Percentiles rank a stretch among this genome's conserved stretches.
phyloP scores from a whole-genome alignment of 1,140 invertebrate species.

The Globodera ellingtonae region DNA sequence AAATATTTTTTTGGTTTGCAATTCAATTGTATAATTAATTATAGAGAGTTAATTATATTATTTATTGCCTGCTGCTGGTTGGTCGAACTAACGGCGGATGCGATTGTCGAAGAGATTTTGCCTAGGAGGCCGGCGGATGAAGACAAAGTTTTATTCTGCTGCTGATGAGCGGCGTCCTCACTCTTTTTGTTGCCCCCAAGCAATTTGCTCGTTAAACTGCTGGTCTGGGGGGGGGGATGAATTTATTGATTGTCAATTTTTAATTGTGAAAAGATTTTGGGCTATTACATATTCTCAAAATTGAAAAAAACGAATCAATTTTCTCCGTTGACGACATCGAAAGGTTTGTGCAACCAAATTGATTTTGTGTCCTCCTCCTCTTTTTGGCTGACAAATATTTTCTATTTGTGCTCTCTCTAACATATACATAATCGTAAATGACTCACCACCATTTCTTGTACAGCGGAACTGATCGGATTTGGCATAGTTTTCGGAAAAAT shows the following conservation, averaged over 20 bases:
- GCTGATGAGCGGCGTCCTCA: neutral
- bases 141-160: neutral
- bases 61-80: neutral
- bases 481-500: neutral
- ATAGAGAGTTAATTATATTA: no score
- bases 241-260: neutral
- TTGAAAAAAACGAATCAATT: neutral
- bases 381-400: neutral
- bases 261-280: neutral
- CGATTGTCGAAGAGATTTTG: conserved; percentile 14
- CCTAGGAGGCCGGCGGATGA: neutral
- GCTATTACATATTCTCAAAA: neutral
- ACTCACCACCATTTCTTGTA: conserved; percentile 3
- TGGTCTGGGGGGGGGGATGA: neutral
- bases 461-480: conserved; percentile 7
- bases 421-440: neutral
- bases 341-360: neutral
- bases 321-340: neutral
- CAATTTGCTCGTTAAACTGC: neutral
- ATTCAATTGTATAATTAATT: no score
- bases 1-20: no score
- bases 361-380: no score
- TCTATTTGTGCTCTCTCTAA: neutral
- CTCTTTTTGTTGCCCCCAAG: neutral
- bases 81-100: neutral